phyloP scores from a whole-genome alignment of 2,888 invertebrate species.

The Parascotia fuliginaria region DNA sequence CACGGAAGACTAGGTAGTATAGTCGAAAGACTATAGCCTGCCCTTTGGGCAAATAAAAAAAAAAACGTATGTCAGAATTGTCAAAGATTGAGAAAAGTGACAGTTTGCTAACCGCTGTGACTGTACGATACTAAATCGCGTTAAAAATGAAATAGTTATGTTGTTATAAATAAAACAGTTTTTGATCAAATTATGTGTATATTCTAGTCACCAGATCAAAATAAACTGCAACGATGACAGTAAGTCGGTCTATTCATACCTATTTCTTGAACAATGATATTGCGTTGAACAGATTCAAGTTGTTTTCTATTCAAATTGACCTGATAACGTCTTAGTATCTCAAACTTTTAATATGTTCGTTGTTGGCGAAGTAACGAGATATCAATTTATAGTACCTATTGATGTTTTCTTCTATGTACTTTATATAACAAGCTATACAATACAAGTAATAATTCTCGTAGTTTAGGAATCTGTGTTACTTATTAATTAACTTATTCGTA shows the following conservation, averaged over 20 bases:
- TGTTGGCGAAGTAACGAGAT: conserved; percentile 1
- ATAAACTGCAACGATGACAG: conserved; percentile 26
- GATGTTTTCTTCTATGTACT: too few relatives aligned
- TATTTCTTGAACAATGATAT: conserved; percentile 1
- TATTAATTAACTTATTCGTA: too few relatives aligned
- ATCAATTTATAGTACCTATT: too few relatives aligned
- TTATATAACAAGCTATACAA: too few relatives aligned
- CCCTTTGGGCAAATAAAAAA: too few relatives aligned
- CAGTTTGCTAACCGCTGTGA: not conserved
- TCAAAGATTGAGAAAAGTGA: not conserved
- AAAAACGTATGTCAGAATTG: too few relatives aligned
- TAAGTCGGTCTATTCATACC: conserved; percentile 19
- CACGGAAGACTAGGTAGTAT: too few relatives aligned
- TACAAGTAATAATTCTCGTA: too few relatives aligned
- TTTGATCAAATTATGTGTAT: conserved; percentile 17
- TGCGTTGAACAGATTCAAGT: conserved; percentile 13
- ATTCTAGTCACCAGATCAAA: conserved; percentile 10
- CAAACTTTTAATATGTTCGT: conserved; percentile 2
- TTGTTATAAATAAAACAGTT: not conserved
- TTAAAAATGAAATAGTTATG: conserved; percentile 13
- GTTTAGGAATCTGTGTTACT: too few relatives aligned
- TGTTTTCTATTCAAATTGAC: conserved; percentile 12
- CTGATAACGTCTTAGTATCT: not conserved
- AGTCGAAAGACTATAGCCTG: too few relatives aligned
- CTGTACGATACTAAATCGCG: too few relatives aligned